A percentile compares a stretch with the other conserved stretches of the same genome.
Conservation (phyloP, 2,113 vertebrate species). For the Beaufortia kweichowensis region DNA sequence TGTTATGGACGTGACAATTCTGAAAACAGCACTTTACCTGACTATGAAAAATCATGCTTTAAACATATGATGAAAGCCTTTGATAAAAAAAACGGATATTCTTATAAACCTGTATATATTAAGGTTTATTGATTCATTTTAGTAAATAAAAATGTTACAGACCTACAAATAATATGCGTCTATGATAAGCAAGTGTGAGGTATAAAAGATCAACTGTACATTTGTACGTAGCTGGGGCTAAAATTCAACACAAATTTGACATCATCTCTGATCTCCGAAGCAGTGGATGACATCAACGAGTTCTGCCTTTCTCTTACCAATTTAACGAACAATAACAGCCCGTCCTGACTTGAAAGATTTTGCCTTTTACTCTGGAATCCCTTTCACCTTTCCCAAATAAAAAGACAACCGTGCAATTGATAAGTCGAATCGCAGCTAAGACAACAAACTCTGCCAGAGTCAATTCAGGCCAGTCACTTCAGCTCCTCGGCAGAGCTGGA, state of each 20-base stretch:
- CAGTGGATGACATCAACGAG: background rate
- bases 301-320: background rate
- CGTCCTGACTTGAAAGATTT: constrained; percentile 34
- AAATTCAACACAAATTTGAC: too few species aligned
- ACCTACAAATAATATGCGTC: background rate
- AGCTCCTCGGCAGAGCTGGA: constrained; percentile 82
- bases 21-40: too few species aligned
- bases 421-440: constrained; percentile 51
- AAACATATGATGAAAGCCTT: too few species aligned
- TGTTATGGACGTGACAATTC: too few species aligned
- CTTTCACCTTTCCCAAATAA: constrained; percentile 41
- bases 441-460: constrained; percentile 56
- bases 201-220: too few species aligned
- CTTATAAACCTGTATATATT: background rate
- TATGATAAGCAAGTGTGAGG: too few species aligned
- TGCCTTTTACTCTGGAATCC: constrained; percentile 34
- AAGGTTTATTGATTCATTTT: background rate
- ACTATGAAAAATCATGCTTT: too few species aligned
- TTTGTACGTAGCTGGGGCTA: too few species aligned
- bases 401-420: constrained; percentile 48
- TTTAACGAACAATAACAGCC: background rate
- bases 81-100: too few species aligned
- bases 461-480: constrained; percentile 60
- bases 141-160: background rate
- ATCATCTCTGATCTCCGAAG: background rate